Evolutionary conservation across 2,797 vertebrate species (phyloP).

Genomic region (Hemitrygon akajei): DNA sequence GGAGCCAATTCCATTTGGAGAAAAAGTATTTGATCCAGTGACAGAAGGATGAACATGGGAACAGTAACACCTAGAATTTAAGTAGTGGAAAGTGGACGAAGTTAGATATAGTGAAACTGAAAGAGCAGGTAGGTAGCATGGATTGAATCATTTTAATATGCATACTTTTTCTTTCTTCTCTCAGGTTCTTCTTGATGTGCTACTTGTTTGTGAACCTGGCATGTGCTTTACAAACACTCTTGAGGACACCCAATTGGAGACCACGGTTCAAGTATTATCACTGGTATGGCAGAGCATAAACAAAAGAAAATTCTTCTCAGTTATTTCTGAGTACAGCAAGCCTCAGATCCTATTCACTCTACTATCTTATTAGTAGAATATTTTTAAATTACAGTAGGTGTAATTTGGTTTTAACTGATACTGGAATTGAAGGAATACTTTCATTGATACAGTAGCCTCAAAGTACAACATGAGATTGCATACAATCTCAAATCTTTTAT

Average conservation of each 20-base stretch:
- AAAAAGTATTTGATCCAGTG: not conserved
- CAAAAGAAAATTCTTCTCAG: not conserved
- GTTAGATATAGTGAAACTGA: not conserved
- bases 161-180: not conserved
- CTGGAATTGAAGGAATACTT: not conserved
- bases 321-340: not conserved
- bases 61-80: not conserved
- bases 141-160: not conserved
- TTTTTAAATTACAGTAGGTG: not conserved
- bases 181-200: constrained; percentile 97
- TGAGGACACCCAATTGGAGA: constrained; percentile 90
- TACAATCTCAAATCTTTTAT: not conserved
- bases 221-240: constrained; percentile 83
- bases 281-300: constrained; percentile 60
- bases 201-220: constrained; percentile 95
- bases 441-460: not conserved
- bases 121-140: not conserved
- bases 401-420: not conserved
- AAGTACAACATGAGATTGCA: not conserved
- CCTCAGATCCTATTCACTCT: not conserved
- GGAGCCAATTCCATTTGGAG: not conserved
- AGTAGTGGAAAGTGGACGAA: not conserved
- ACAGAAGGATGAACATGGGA: not conserved
- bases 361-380: not conserved
- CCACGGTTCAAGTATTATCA: constrained; percentile 93